Base-by-base conservation (phyloP, 2,888 invertebrate genomes). In the Plutella xylostella region DNA sequence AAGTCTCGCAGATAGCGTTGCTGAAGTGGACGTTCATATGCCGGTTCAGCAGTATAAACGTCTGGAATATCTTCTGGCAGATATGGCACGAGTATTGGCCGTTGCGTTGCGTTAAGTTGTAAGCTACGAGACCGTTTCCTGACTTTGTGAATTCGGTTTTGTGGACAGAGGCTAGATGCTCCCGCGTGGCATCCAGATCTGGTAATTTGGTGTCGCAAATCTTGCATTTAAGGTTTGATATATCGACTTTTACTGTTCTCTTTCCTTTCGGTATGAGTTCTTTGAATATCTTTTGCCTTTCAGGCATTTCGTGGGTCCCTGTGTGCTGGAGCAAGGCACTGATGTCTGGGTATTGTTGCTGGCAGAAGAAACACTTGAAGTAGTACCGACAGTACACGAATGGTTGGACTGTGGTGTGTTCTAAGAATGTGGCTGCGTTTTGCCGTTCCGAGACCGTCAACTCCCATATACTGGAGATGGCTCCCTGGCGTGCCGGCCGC, bases 1-100 rank as follows among this genome's bases (percentile, higher is more conserved):
- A 78, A 0, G 70, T 67, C 17, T 78, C 76, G 41, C 77, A 79
- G 0, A 77, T 69, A 0, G 69, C 73, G 17, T 76, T 77, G 31
- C 65, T 71, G 11, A 75, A 78, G 57, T 79, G 78, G 0, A 69
- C 71, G 30, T 78, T 78, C 74, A 78, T 75, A 48, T 79, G 79
- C 2, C 73, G 55, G 50, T 76, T 76, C n/a, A 78, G 45, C 44
- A 63, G 73, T 7, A 82, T 79, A 31, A 72, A 83, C 35, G 83
- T 83, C 0, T 82, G 40, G 44, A 83, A 83, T 0, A 60, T 69
- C 49, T 79, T 78, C 39, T 74, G 65, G 50, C 83, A 83, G 0
- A 82, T 56, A 45, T 76, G 74, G 33, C 77, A 78, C 0, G 63
- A 52, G 25, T 68, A 70, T 14, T 72, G 68, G 0, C 72, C 67